A percentile compares a stretch with the other conserved stretches of the same genome.
phyloP scores from a whole-genome alignment of 2,113 vertebrate genomes.

The Sterrhoptilus dennistouni region DNA sequence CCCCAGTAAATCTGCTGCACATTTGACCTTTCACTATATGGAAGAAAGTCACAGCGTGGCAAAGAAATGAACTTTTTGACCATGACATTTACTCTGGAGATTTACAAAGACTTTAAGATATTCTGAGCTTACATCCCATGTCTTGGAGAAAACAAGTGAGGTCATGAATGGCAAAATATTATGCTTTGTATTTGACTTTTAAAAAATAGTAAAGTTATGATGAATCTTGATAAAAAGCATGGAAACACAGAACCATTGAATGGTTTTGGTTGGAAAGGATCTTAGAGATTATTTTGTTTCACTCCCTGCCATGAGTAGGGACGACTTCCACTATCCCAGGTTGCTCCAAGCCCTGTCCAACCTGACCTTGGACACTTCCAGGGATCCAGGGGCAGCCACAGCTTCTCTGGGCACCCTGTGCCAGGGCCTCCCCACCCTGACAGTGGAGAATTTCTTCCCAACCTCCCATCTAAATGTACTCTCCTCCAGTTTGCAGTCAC shows the following conservation, averaged over 20 bases:
- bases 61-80: background rate
- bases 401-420: background rate
- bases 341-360: rapidly evolving
- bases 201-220: background rate
- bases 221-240: background rate
- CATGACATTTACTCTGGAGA: background rate
- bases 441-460: background rate
- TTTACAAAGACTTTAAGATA: background rate
- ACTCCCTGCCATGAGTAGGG: background rate
- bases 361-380: background rate
- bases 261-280: background rate
- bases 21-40: background rate
- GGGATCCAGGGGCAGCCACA: background rate
- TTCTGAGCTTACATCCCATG: background rate
- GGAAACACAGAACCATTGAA: background rate
- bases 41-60: background rate
- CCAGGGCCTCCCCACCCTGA: rapidly evolving
- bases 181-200: background rate
- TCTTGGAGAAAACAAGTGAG: background rate
- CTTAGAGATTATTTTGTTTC: rapidly evolving
- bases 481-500: background rate
- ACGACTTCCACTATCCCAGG: rapidly evolving
- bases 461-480: background rate
- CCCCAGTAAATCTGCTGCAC: background rate
- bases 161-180: background rate